These are phyloP conservation scores for Aricia agestis DNA, from an alignment of 1,140 invertebrate genomes.

Conservation along the genomic window DNA sequence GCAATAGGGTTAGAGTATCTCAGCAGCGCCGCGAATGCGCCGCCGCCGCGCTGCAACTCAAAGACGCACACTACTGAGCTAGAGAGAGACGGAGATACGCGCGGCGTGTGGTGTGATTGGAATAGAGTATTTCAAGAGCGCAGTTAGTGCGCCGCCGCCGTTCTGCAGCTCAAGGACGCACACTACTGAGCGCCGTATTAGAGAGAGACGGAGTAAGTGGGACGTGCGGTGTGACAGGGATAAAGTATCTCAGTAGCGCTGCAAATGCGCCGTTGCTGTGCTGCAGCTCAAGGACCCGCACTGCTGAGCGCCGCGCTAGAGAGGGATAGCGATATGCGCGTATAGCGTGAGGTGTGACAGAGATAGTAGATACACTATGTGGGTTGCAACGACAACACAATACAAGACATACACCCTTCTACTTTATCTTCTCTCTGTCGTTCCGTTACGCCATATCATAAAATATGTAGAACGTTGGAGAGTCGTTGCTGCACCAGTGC, in stretches of 20 bases:
- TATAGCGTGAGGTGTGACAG: neutral
- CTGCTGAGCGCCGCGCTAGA: neutral
- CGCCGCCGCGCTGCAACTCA: neutral
- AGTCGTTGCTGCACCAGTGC: too few relatives aligned
- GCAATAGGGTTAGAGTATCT: too few relatives aligned
- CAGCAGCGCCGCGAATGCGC: neutral
- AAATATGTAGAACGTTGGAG: too few relatives aligned
- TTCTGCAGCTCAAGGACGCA: conserved; percentile 11
- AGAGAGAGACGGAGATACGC: neutral
- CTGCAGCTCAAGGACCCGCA: conserved; percentile 13
- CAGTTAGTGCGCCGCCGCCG: too few relatives aligned
- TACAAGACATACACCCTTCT: too few relatives aligned
- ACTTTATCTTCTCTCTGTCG: too few relatives aligned
- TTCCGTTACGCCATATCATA: too few relatives aligned
- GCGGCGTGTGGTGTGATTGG: neutral
- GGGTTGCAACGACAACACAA: too few relatives aligned
- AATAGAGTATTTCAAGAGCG: neutral
- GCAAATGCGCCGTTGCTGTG: too few relatives aligned
- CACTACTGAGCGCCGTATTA: neutral
- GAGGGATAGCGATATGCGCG: neutral
- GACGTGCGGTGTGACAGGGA: neutral
- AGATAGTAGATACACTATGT: neutral
- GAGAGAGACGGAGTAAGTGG: neutral
- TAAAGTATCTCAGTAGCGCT: neutral
- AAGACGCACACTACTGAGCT: conserved; percentile 10